Conservation (phyloP, 1,140 invertebrate genomes). For the Meloidogyne exigua region DNA sequence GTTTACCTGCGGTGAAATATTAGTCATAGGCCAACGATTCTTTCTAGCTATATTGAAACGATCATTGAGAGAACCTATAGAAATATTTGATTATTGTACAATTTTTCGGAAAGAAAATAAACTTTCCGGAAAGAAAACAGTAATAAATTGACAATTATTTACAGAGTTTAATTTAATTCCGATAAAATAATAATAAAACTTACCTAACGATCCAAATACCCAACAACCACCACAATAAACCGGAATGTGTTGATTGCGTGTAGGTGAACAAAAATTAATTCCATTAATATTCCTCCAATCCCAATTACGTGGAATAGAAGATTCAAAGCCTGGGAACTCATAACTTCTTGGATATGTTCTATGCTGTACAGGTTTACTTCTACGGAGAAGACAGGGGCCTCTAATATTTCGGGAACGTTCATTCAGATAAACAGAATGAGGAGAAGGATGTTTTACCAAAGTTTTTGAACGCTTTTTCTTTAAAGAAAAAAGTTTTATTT, state of each 20-base stretch:
- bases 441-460: not conserved
- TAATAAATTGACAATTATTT: not conserved
- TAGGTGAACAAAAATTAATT: constrained; percentile 66
- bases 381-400: constrained; percentile 10
- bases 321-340: constrained; percentile 52
- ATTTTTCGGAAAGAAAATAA: not conserved
- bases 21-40: constrained; percentile 61
- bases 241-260: constrained; percentile 65
- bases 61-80: constrained; percentile 57
- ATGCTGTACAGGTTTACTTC: constrained; percentile 5
- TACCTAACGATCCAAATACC: constrained; percentile 62
- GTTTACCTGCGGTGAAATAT: constrained; percentile 55
- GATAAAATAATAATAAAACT: no score
- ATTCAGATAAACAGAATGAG: not conserved
- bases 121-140: constrained; percentile 10
- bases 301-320: constrained; percentile 63
- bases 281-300: constrained; percentile 68
- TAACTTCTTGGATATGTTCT: constrained; percentile 50
- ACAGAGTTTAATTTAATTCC: no score
- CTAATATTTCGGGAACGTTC: not conserved
- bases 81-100: not conserved
- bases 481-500: not conserved
- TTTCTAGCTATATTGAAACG: constrained; percentile 63
- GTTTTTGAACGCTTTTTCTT: not conserved
- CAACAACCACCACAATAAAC: constrained; percentile 62